Base-by-base conservation (phyloP, 2,113 vertebrate genomes). In the Corythoichthys haematopterus region DNA sequence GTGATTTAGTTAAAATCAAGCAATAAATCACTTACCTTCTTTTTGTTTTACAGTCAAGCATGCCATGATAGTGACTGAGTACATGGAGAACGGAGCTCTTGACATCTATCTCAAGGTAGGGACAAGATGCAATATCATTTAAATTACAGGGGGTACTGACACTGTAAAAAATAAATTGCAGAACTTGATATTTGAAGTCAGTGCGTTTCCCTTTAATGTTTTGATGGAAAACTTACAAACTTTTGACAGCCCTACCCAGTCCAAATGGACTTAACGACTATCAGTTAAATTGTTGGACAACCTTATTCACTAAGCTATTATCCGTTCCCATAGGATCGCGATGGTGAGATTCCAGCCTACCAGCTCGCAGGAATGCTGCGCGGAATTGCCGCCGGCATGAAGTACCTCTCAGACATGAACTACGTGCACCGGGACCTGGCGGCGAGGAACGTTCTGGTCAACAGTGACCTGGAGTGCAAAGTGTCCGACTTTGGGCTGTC, bases 31-130 rank as follows among this genome's bases (percentile, higher is more conserved):
- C 60, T 63, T 15, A 33, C 53, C 15, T 62, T 70, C 43, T 6
- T 78, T 70, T 65, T 14, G 16, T 45, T 78, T 87, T 85, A 35
- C 86, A 99, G 97, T 93, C 80, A 98, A 99, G 28, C 95, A 95
- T 47, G 92, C 94, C 86, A 98, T 99, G 97, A 98, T 99, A 37
- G 85, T 99, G 83, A 96, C 96, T 0, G 97, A 99, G 35, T 97
- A 95, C 90, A 98, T 99, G 96, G 96, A 99, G 82, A 99, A 98
- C 0, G 96, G 97, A 0, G 97, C 97, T 0, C 85, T 99, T n/a
- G 97, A 99, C 78, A 96, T 92, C 63, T 97, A 97, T 81, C 91
- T 99, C 4, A 85, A 94, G 93, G 97, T 98, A 84, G 3, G 15
- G 12, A 65, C 12, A 16, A 60, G 37, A 55, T 33, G 50, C 10